These are phyloP conservation scores for Barypeithes pellucidus DNA, from an alignment of 2,888 invertebrate species.

Conservation along the genomic window DNA sequence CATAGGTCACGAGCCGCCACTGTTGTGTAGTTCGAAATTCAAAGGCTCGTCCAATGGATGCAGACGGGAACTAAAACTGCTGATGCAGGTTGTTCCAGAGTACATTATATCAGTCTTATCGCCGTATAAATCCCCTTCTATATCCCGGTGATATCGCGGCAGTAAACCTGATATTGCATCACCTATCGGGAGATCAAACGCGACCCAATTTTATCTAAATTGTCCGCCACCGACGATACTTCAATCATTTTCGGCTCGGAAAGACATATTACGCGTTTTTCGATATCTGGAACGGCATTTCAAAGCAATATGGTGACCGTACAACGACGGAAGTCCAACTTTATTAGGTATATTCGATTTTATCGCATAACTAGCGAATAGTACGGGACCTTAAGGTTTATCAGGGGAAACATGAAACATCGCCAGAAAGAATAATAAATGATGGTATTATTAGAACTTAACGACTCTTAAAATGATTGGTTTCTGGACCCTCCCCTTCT, in stretches of 20 bases:
- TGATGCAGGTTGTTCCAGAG: too few species aligned
- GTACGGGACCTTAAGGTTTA: neutral
- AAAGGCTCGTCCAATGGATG: too few species aligned
- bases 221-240: conserved; percentile 14
- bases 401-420: too few species aligned
- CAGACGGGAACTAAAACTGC: too few species aligned
- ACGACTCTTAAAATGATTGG: too few species aligned
- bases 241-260: conserved; percentile 36
- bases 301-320: conserved; percentile 31
- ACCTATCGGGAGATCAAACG: conserved; percentile 18
- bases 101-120: neutral
- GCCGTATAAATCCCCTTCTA: neutral
- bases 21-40: too few species aligned
- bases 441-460: too few species aligned
- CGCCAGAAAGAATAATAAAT: too few species aligned
- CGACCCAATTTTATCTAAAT: conserved; percentile 14
- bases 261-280: conserved; percentile 34
- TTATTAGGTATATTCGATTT: conserved; percentile 21
- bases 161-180: neutral
- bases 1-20: too few species aligned
- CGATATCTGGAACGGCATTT: conserved; percentile 28
- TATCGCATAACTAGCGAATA: conserved; percentile 3
- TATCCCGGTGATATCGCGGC: neutral
- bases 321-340: neutral
- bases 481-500: too few species aligned